Evolutionary conservation across 2,888 invertebrate species (phyloP).

Genomic region (Subacronicta megacephala): DNA sequence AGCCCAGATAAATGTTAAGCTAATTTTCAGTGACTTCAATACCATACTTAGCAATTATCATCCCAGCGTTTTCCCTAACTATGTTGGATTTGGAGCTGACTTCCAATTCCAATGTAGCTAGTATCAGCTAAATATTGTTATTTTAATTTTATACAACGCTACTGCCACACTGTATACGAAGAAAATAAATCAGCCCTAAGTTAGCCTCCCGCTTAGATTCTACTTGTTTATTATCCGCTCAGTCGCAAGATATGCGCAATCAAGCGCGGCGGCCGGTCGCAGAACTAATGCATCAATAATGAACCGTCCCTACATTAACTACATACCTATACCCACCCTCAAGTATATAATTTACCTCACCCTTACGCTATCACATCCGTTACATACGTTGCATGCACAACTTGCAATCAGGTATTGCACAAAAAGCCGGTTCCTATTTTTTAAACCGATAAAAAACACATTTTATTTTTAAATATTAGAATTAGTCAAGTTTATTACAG

Average conservation of each 20-base stretch:
- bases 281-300: conserved; percentile 73
- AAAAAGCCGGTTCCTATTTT: not conserved
- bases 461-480: not conserved
- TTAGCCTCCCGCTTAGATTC: no score
- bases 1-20: no score
- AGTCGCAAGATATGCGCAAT: conserved; percentile 63
- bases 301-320: conserved; percentile 37
- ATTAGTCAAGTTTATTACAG: conserved; percentile 38
- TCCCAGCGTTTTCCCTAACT: no score
- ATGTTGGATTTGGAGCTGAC: no score
- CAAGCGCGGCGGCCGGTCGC: conserved; percentile 53
- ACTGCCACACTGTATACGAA: no score
- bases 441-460: conserved; percentile 8
- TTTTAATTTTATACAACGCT: no score
- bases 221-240: conserved; percentile 52
- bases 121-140: no score
- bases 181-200: no score
- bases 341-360: conserved; percentile 24
- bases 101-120: no score
- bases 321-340: no score
- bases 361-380: conserved; percentile 4
- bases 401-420: not conserved
- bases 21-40: no score
- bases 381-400: not conserved
- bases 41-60: no score